Percentiles rank a stretch among this genome's conserved stretches.
These are phyloP conservation scores for Synergus gifuensis DNA, from an alignment of 2,888 invertebrate species.

Conservation along the genomic window DNA sequence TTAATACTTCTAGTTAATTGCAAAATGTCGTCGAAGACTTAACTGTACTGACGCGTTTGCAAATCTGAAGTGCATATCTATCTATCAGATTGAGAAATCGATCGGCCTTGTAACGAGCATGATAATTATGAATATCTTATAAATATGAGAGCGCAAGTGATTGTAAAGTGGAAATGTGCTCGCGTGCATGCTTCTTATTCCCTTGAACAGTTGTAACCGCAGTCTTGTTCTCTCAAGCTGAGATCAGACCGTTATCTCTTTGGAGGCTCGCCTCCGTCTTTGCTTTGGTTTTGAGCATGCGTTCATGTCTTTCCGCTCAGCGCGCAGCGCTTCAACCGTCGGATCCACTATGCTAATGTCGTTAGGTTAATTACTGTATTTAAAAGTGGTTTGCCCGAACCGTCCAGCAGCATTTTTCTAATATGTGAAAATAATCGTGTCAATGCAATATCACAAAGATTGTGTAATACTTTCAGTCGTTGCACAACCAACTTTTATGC, in stretches of 20 bases:
- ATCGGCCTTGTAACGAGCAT: conserved; percentile 72
- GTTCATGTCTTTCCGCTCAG: conserved; percentile 10
- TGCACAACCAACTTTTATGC: conserved; percentile 8
- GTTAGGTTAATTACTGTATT: conserved; percentile 58
- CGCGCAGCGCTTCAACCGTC: conserved; percentile 31
- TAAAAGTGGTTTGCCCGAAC: conserved; percentile 58
- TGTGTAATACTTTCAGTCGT: conserved; percentile 31
- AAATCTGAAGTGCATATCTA: conserved; percentile 11
- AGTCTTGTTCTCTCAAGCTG: conserved; percentile 53
- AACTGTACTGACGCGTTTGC: conserved; percentile 8
- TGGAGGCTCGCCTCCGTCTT: conserved; percentile 67
- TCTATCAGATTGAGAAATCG: conserved; percentile 72
- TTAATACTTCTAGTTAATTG: conserved; percentile 35
- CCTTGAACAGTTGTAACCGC: conserved; percentile 55
- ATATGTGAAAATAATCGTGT: conserved; percentile 50
- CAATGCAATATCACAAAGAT: conserved; percentile 51
- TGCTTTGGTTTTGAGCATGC: neutral
- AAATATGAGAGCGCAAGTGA: conserved; percentile 73
- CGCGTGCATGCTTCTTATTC: conserved; percentile 48
- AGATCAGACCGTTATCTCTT: conserved; percentile 67
- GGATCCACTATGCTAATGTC: conserved; percentile 59
- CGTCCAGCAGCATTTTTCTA: conserved; percentile 4
- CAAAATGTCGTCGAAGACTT: conserved; percentile 28
- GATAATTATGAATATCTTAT: conserved; percentile 76
- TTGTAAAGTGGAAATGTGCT: conserved; percentile 63